phyloP scores from a whole-genome alignment of 2,797 vertebrate genomes.

The Sphenodon punctatus region DNA sequence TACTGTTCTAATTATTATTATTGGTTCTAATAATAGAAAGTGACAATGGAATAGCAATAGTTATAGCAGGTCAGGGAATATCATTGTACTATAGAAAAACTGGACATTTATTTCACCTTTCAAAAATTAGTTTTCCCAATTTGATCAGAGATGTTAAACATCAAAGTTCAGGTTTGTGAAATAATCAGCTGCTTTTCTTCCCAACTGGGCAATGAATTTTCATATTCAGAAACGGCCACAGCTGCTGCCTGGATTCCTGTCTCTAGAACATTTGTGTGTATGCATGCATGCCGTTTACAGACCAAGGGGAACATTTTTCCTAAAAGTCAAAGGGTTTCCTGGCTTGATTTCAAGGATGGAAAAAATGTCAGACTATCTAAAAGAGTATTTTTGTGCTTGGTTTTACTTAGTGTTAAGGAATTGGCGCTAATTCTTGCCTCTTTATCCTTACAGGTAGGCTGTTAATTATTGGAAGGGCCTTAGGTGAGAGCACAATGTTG shows the following conservation, averaged over 20 bases:
- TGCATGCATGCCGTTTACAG: background rate
- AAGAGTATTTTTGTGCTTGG: too few relatives aligned
- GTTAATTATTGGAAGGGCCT: background rate
- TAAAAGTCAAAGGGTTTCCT: conserved; percentile 32
- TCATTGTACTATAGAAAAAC: too few relatives aligned
- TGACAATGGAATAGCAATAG: too few relatives aligned
- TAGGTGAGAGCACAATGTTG: conserved; percentile 1
- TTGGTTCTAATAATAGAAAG: too few relatives aligned
- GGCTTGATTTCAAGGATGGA: background rate
- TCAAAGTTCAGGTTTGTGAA: background rate
- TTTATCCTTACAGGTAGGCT: conserved; percentile 10
- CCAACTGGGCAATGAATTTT: background rate
- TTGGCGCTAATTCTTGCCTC: background rate
- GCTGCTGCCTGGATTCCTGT: background rate
- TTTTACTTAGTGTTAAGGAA: background rate
- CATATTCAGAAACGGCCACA: background rate
- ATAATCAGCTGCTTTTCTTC: background rate
- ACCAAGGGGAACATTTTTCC: background rate
- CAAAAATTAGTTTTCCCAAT: background rate
- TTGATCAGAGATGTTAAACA: background rate
- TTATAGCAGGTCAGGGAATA: too few relatives aligned
- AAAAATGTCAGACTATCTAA: too few relatives aligned
- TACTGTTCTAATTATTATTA: too few relatives aligned
- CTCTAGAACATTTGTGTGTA: background rate
- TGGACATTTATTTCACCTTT: background rate